Conservation (phyloP, 1,140 invertebrate genomes). For the Maniola jurtina region DNA sequence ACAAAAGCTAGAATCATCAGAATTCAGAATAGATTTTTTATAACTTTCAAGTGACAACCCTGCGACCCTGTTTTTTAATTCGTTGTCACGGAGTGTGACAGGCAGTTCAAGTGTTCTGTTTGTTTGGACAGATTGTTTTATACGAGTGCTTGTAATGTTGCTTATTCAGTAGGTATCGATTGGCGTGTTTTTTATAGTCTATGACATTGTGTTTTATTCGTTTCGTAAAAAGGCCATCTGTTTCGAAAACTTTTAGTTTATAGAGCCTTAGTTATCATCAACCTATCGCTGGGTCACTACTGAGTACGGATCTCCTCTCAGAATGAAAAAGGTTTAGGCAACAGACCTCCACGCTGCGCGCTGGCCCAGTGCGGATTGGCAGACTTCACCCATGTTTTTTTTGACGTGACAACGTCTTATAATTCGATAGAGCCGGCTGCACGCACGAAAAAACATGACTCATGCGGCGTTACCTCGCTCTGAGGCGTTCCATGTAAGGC, state of each 20-base stretch:
- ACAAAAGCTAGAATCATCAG: not conserved
- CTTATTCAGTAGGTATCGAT: slow-evolving; percentile 10
- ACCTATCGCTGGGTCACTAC: too few relatives aligned
- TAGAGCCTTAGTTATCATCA: not conserved
- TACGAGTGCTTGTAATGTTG: slow-evolving; percentile 21
- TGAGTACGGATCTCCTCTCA: too few relatives aligned
- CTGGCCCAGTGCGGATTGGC: too few relatives aligned
- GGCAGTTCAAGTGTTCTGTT: slow-evolving; percentile 50
- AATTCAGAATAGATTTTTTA: not conserved
- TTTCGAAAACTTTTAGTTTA: not conserved
- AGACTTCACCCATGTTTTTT: too few relatives aligned
- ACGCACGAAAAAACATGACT: too few relatives aligned
- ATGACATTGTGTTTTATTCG: not conserved
- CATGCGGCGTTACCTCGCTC: too few relatives aligned
- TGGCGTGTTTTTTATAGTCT: slow-evolving; percentile 10
- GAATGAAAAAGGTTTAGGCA: too few relatives aligned
- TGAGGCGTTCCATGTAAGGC: too few relatives aligned
- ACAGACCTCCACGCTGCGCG: too few relatives aligned
- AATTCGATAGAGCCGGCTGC: too few relatives aligned
- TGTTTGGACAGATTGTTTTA: slow-evolving; percentile 61
- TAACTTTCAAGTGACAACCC: slow-evolving; percentile 34
- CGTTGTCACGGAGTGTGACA: slow-evolving; percentile 43
- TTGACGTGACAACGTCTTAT: too few relatives aligned
- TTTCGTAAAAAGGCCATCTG: not conserved
- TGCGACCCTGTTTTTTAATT: slow-evolving; percentile 42